Base-by-base conservation (phyloP, 2,113 vertebrate genomes). In the Shinisaurus crocodilurus region DNA sequence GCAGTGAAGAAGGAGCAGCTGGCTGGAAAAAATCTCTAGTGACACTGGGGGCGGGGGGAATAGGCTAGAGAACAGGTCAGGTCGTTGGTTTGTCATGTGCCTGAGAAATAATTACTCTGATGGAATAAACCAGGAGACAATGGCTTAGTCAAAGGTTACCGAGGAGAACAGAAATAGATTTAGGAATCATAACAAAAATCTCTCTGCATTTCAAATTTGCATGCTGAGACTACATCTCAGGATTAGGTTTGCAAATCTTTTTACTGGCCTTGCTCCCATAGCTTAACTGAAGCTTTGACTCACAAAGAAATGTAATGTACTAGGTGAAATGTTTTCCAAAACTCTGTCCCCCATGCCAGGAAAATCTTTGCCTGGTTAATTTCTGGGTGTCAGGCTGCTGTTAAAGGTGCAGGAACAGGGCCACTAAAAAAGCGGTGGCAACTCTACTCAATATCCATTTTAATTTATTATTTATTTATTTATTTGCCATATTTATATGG, bases 61-160 rank as follows among this genome's bases (percentile, higher is more conserved):
- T 27, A 80, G 1, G 40, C 65, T 40, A 32, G 74, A 54, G 75
- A 82, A 85, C 82, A 80, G 63, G 63, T 40, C 82, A 80, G 63
- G 63, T 40, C 29, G 63, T 86, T 74, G 45, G 45, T 69, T 80
- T 54, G 75, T 80, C 83, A 90, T 27, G 27, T 3, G n/a, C 75
- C 27, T 86, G 48, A 79, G 89, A 86, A 86, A 80, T 90, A 86
- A 90, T 90, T 23, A 69, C 63, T 86, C 37, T 2, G 5, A 57
- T 34, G 63, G 89, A 80, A 90, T 80, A 63, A 86, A 45, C 63
- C 34, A 69, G 48, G 63, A 77, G 43, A 57, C 18, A 57, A 80
- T 40, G 34, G 27, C 45, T 80, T 72, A 69, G 48, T 86, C 48
- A 70, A 90, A 34, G 7, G n/a, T 3, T 72, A 43, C 37, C 40